Base-by-base conservation (phyloP, 1,140 invertebrate genomes). In the Bombus impatiens region DNA sequence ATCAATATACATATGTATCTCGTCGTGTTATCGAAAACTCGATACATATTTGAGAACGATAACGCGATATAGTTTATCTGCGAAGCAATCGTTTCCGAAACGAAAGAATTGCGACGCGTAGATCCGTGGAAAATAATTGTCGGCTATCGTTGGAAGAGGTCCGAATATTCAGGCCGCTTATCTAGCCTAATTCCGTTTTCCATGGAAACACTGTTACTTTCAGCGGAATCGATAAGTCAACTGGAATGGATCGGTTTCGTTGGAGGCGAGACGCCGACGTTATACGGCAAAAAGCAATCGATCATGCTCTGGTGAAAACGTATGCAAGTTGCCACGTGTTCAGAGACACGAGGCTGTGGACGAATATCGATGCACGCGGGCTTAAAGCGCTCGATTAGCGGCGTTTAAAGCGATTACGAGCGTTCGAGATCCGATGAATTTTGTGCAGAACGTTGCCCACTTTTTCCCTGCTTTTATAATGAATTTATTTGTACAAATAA, bases 181-280 rank as follows among this genome's bases (percentile, higher is more conserved):
- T 67, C 65, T 67, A 32, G 65, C 65, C 65, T 67, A 67, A 67
- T 67, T 67, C 65, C 13, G 13, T 8, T 67, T 67, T 67, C 65
- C 32, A 35, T 15, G 65, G 65, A 67, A 67, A 35, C 65, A 67
- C 65, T 67, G 62, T 67, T 67, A 67, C 65, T 67, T 67, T 67
- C 65, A 35, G 65, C 15, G n/a, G n/a, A 67, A 67, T 67, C 65
- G 65, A 67, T 67, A 67, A 67, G 65, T 67, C 65, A 67, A 67
- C 65, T 67, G 65, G n/a, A 67, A 67, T 67, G n/a, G 32, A 67
- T 67, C 65, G 65, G 65, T 67, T 67, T 67, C 65, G 65, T 67
- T 67, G 6, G n/a, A 67, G 65, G n/a, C 65, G 65, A 67, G 65
- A 32, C 65, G 59, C 28, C 28, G 28, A 10, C 59, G 32, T 67